Base-by-base conservation (phyloP, 2,797 vertebrate species). In the Cirrhinus mrigala region DNA sequence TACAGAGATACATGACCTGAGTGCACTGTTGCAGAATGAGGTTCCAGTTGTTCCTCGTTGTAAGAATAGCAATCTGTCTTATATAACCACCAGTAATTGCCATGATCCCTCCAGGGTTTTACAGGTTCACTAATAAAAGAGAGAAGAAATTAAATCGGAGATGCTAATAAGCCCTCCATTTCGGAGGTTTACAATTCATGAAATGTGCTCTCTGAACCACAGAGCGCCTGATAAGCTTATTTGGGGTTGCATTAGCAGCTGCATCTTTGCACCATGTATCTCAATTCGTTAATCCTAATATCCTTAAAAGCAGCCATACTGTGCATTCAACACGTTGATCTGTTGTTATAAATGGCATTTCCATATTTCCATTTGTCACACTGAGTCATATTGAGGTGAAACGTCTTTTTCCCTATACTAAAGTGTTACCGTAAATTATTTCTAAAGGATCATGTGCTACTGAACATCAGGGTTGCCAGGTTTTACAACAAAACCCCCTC, bases 201-300 rank as follows among this genome's bases (percentile, higher is more conserved):
- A 69, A 76, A 86, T 46, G 37, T 54, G 73, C 24, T 86, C 56
- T 78, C 54, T 84, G 44, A 81, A 81, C 60, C 64, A 74, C 54
- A 6, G 64, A 56, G 44, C 33, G 10, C 6, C 24, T 82, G 79
- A 79, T 87, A 82, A 87, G 79, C 79, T 71, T 74, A 83, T 85
- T 85, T 83, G 16, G 48, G 75, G 15, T 75, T 62, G 60, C 60
- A 86, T 83, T 83, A 86, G 64, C 7, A 14, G 50, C 27, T 71
- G 64, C n/a, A 66, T 79, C 58, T 82, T 78, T 77, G 75, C 73
- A 70, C 48, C n/a, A 48, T 15, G 68, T 85, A 56, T 78, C 50
- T 81, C 50, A 54, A 50, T 81, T 54, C 3, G 20, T 15, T 84
- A 79, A 89, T 85, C 83, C 60, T 62, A 82, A 85, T 89, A 71